phyloP scores from a whole-genome alignment of 2,797 vertebrate species.

The Gadopsis bispinosus region DNA sequence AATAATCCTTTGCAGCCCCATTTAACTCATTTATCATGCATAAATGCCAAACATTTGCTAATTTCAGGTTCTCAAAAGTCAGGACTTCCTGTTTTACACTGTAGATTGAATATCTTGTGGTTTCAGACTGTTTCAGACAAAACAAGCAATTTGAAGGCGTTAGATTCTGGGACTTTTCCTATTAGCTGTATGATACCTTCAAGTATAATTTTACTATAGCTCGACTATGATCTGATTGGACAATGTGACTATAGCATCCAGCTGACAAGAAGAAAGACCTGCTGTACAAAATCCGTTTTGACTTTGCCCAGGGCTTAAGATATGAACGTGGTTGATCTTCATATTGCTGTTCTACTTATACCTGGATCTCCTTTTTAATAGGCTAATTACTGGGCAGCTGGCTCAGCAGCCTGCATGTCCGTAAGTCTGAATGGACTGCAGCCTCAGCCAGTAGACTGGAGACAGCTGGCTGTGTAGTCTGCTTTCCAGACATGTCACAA shows the following conservation, averaged over 20 bases:
- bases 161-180: not conserved
- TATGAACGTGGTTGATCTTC: conserved; percentile 78
- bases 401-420: conserved; percentile 12
- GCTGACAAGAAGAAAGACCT: conserved; percentile 36
- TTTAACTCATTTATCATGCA: not conserved
- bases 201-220: conserved; percentile 2
- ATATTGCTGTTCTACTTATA: conserved; percentile 72
- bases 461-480: conserved; percentile 60
- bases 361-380: conserved; percentile 86
- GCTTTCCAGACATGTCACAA: conserved; percentile 67
- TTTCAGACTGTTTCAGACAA: not conserved
- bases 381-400: conserved; percentile 78
- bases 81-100: not conserved
- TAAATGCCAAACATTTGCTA: not conserved
- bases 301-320: conserved; percentile 75
- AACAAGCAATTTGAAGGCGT: not conserved
- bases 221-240: conserved; percentile 29
- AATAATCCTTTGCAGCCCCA: not conserved
- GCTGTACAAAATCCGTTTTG: conserved; percentile 57
- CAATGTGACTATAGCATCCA: conserved; percentile 10
- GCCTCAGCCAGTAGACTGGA: conserved; percentile 60
- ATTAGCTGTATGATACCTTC: not conserved
- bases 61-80: not conserved
- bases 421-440: conserved; percentile 51
- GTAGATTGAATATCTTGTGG: not conserved